phyloP scores from a whole-genome alignment of 2,888 invertebrate species.

The Drosophila barbarae region DNA sequence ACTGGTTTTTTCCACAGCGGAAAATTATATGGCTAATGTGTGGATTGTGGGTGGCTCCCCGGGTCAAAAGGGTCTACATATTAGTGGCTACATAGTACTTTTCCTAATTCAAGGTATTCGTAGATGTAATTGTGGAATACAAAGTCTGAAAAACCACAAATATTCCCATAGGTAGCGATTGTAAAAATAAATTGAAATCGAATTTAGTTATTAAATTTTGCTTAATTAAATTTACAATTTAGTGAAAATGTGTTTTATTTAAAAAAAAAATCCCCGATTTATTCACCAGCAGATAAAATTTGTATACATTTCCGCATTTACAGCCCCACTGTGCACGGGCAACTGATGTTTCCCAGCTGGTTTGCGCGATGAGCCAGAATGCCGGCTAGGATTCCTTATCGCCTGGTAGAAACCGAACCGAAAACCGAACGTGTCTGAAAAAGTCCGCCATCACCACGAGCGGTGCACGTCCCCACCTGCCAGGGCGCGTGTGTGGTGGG shows the following conservation, averaged over 20 bases:
- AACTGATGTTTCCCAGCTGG: conserved; percentile 12
- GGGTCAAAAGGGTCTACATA: background rate
- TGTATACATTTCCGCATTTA: background rate
- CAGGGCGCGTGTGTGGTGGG: conserved; percentile 53
- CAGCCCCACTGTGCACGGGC: conserved; percentile 18
- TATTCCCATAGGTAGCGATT: background rate
- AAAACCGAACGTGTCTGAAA: conserved; percentile 72
- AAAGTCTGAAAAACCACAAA: background rate
- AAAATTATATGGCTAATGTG: background rate
- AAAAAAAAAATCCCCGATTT: background rate
- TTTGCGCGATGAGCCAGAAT: conserved; percentile 19
- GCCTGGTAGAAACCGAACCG: conserved; percentile 70
- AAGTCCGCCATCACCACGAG: conserved; percentile 64
- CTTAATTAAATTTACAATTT: no score
- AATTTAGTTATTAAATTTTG: background rate
- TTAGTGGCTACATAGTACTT: background rate
- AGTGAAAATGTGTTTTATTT: background rate
- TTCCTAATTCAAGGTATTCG: background rate
- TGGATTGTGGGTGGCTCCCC: background rate
- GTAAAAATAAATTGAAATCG: background rate
- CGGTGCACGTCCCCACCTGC: conserved; percentile 58
- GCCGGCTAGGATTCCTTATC: conserved; percentile 38
- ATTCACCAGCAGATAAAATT: background rate
- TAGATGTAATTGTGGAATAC: background rate
- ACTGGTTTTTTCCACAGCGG: background rate